Percentiles rank a stretch among this genome's conserved stretches.
These are phyloP conservation scores for Agrotis clavis DNA, from an alignment of 2,888 invertebrate species.

Conservation along the genomic window DNA sequence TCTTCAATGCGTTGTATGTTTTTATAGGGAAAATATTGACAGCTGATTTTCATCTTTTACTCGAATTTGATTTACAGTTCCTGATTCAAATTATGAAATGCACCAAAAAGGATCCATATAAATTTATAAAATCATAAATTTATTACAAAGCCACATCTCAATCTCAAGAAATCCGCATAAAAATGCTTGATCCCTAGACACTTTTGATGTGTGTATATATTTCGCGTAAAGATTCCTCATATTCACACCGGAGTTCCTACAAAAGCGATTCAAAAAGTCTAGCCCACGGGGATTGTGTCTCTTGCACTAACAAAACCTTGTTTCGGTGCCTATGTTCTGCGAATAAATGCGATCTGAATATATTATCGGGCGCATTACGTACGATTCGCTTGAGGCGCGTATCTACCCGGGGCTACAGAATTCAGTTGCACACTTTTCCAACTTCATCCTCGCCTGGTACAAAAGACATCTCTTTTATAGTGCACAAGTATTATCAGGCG, in stretches of 20 bases:
- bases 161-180: too few relatives aligned
- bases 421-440: slow-evolving; percentile 82
- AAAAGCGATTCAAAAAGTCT: slow-evolving; percentile 76
- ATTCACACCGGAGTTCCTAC: slow-evolving; percentile 56
- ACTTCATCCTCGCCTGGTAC: slow-evolving; percentile 79
- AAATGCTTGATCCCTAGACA: too few relatives aligned
- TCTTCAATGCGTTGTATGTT: too few relatives aligned
- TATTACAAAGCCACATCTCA: too few relatives aligned
- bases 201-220: too few relatives aligned
- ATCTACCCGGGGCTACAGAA: slow-evolving; percentile 81
- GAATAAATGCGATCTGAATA: slow-evolving; percentile 89
- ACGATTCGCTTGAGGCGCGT: slow-evolving; percentile 86
- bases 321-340: slow-evolving; percentile 84
- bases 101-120: too few relatives aligned
- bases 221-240: slow-evolving; percentile 56
- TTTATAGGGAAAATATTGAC: too few relatives aligned
- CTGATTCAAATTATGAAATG: too few relatives aligned
- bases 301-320: slow-evolving; percentile 83
- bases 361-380: slow-evolving; percentile 89
- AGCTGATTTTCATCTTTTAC: too few relatives aligned
- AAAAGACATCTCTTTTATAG: slow-evolving; percentile 74
- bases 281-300: slow-evolving; percentile 82
- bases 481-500: slow-evolving; percentile 65
- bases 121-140: too few relatives aligned
- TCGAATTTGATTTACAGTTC: too few relatives aligned